Base-by-base conservation (phyloP, 2,888 invertebrate genomes). In the Nemotelus pantherinus region DNA sequence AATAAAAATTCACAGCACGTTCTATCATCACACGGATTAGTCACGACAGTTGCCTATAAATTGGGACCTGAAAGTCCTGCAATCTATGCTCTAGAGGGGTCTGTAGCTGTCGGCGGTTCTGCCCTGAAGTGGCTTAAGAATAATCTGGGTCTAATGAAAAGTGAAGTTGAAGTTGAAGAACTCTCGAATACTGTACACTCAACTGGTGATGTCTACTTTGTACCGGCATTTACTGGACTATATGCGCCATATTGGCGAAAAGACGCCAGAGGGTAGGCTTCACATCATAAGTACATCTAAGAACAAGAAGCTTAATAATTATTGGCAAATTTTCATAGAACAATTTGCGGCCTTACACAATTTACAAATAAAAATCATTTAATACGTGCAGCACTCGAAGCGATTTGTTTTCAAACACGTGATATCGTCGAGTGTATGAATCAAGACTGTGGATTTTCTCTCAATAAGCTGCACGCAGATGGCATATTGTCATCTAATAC, bases 171-270 rank as follows among this genome's bases (percentile, higher is more conserved):
- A 75, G 91, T 92, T 0, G 93, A 93, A 82, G 82, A 90, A 43
- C 89, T 95, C 74, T 96, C 96, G 0, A 90, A 91, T 47, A 90
- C 90, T 80, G 98, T 98, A 53, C 92, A 93, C 82, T 93, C 94
- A 64, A 96, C 97, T 0, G 95, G 95, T 0, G 99, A 98, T 83
- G 97, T 98, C 10, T 98, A 98, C 87, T 99, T 99, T 86, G 99
- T 99, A 45, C 99, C 99, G 0, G 98, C 98, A 0, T 98, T 99
- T 86, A 95, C 94, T 65, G 99, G 99, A 0, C 88, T 99, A 0
- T 99, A 96, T 87, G 98, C 99, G 76, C 99, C 99, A 0, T 97
- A 99, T 85, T 99, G 99, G 99, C 91, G 97, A 84, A 94, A 96
- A 83, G 97, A 98, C 86, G 99, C 99, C 0, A 90, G 97, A 85